Evolutionary conservation across 2,797 vertebrate genomes (phyloP).

Genomic region (Esox masquinongy): DNA sequence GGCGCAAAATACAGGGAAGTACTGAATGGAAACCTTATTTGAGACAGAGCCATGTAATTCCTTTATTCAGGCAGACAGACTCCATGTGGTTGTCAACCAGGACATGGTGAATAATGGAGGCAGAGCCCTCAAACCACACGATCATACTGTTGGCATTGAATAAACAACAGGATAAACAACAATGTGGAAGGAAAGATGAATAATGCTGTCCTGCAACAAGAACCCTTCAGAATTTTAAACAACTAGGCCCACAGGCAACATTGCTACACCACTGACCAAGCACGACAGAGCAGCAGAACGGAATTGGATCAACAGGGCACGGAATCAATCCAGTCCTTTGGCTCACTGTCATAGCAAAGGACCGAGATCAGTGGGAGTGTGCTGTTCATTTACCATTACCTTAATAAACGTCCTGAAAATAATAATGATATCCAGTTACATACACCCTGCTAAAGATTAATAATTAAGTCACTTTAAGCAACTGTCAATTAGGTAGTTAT

Average conservation of each 20-base stretch:
- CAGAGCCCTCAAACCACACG: constrained; percentile 26
- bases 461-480: constrained; percentile 39
- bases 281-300: not conserved
- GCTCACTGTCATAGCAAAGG: constrained; percentile 21
- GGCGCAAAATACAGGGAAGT: no score
- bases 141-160: constrained; percentile 25
- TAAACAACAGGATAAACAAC: constrained; percentile 43
- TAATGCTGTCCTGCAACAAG: constrained; percentile 1
- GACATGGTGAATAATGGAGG: constrained; percentile 31
- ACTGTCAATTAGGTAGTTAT: not conserved
- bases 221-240: constrained; percentile 28
- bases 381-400: constrained; percentile 57
- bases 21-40: no score
- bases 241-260: constrained; percentile 10
- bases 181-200: constrained; percentile 34
- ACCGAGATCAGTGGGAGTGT: constrained; percentile 55
- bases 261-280: constrained; percentile 22
- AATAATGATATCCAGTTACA: constrained; percentile 55
- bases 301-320: constrained; percentile 31
- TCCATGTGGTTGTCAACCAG: constrained; percentile 33
- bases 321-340: constrained; percentile 40
- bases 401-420: constrained; percentile 53
- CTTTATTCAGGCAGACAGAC: constrained; percentile 11
- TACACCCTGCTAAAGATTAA: constrained; percentile 43
- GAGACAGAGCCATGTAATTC: not conserved